These are phyloP conservation scores for Ictalurus furcatus DNA, from an alignment of 2,113 vertebrate species.

Conservation along the genomic window DNA sequence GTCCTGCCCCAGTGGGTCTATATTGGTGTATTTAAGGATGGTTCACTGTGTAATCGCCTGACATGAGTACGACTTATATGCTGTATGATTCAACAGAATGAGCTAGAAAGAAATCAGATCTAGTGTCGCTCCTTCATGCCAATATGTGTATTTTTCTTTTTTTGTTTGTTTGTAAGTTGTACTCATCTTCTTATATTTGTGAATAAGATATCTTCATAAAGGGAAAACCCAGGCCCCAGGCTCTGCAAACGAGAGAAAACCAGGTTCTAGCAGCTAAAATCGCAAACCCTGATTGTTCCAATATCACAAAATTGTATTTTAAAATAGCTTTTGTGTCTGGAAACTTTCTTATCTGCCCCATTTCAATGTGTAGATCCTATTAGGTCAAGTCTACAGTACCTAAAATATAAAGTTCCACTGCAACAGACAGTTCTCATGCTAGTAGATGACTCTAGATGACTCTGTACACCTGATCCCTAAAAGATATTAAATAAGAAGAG, in stretches of 20 bases:
- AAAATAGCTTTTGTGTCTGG: background rate
- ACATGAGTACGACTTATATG: background rate
- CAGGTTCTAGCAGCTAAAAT: background rate
- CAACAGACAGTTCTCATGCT: background rate
- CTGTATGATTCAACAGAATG: background rate
- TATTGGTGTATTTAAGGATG: background rate
- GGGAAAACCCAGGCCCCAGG: background rate
- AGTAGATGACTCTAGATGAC: background rate
- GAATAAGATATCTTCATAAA: background rate
- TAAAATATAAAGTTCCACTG: slow-evolving; percentile 16
- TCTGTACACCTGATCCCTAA: slow-evolving; percentile 23
- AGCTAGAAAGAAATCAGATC: background rate
- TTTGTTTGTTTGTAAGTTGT: background rate
- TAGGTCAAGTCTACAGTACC: slow-evolving; percentile 20
- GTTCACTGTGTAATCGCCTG: background rate
- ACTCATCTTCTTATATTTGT: background rate
- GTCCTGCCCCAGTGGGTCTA: background rate
- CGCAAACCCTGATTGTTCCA: background rate
- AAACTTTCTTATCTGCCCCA: background rate
- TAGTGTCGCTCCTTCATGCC: background rate
- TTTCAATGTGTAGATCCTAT: slow-evolving; percentile 28
- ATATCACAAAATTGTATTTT: background rate
- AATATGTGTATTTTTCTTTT: background rate
- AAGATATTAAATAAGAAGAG: background rate
- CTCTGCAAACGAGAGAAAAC: background rate